phyloP scores from a whole-genome alignment of 2,888 invertebrate genomes.

The Dicroscelio sp. region DNA sequence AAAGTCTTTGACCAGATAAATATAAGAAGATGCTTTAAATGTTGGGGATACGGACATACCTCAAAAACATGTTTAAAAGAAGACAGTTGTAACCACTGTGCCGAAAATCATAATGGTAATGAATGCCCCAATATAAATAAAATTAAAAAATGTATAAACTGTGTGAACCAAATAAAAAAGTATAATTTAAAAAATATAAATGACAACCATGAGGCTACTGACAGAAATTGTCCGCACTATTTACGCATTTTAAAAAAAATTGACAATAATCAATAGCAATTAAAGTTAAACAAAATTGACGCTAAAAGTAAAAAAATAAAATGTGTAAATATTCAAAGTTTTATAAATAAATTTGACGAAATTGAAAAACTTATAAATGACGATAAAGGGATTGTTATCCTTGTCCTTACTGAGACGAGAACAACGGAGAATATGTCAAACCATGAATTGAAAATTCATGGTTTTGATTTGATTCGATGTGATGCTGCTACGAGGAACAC shows the following conservation, averaged over 20 bases:
- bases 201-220: slow-evolving; percentile 50
- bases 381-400: slow-evolving; percentile 1
- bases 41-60: too few relatives aligned
- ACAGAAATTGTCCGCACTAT: slow-evolving; percentile 52
- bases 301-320: slow-evolving; percentile 8
- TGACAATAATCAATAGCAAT: slow-evolving; percentile 54
- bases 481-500: background rate
- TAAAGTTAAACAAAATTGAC: too few relatives aligned
- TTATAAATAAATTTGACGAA: slow-evolving; percentile 7
- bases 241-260: slow-evolving; percentile 40
- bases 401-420: background rate
- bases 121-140: slow-evolving; percentile 5
- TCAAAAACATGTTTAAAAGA: slow-evolving; percentile 40
- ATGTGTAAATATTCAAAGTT: background rate
- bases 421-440: background rate
- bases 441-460: background rate
- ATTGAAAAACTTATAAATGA: background rate
- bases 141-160: slow-evolving; percentile 51
- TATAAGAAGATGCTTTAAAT: too few relatives aligned
- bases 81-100: slow-evolving; percentile 40
- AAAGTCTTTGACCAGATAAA: too few relatives aligned
- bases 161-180: slow-evolving; percentile 48
- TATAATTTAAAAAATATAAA: slow-evolving; percentile 58
- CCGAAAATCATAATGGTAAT: slow-evolving; percentile 35
- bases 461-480: slow-evolving; percentile 20